Evolutionary conservation across 2,113 vertebrate genomes (phyloP), one percentile per base, ranked within the genome.

Genomic region (Circaetus gallicus): DNA sequence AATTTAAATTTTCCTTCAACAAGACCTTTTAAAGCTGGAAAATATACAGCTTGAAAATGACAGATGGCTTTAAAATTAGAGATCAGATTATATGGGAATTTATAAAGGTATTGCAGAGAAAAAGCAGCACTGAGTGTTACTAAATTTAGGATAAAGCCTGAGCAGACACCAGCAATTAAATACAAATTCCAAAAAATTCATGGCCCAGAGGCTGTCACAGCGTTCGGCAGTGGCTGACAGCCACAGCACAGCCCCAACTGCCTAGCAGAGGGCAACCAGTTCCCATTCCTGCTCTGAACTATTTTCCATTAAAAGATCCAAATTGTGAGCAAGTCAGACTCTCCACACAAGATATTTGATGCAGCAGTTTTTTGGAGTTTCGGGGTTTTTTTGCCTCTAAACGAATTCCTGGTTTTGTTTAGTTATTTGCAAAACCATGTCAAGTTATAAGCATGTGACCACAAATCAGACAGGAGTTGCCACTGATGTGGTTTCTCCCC

Each of bases 401-500:
- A 85, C 0, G 38, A 96, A 95, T 96, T 95, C 94, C 95, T 91
- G 95, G 86, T 66, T 95, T 79, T 92, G 78, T 90, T 93, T 84
- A 89, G 92, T 81, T 83, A 80, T 96, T 94, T 94, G 77, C 94
- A 95, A 81, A 93, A 82, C 94, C 95, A 91, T 92, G 95, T 94
- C 91, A 94, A 93, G 95, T 90, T 94, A 93, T 83, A 89, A 96
- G 94, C 94, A 36, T 36, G 50, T 2, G 78, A 93, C 96, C 96
- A 83, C 96, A 93, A 91, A 95, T 96, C 95, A 97, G 97, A 94
- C 86, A 94, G 86, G 95, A 95, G 84, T 91, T 77, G 95, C 94
- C 91, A 95, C 96, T 97, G 97, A 96, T 95, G 95, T 97, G 95
- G 95, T 96, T 96, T 96, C 52, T 43, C 36, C 73, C 83, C 80